These are phyloP conservation scores for Brachylomia viminalis DNA, from an alignment of 2,888 invertebrate genomes.

Conservation along the genomic window DNA sequence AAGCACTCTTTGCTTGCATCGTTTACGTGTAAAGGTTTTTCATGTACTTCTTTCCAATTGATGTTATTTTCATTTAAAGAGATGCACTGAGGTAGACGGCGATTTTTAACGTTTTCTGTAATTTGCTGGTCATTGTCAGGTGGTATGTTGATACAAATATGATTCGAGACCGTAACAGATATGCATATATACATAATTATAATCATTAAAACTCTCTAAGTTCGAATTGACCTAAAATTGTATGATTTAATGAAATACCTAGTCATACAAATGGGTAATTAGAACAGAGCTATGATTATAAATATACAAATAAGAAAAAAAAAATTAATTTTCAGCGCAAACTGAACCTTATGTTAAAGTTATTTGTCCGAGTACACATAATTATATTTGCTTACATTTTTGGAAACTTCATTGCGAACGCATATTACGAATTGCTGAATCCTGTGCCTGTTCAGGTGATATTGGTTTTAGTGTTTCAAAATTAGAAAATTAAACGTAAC, in stretches of 20 bases:
- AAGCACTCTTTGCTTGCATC: background rate
- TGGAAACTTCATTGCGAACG: too few relatives aligned
- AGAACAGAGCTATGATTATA: background rate
- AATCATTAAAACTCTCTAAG: background rate
- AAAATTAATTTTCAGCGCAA: background rate
- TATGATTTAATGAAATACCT: background rate
- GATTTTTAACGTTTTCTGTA: background rate
- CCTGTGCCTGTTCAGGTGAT: too few relatives aligned
- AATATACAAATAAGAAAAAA: background rate
- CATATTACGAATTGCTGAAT: too few relatives aligned
- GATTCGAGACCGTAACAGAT: background rate
- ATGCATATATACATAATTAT: background rate
- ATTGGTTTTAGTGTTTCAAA: too few relatives aligned
- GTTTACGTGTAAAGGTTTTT: background rate
- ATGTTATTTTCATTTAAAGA: background rate
- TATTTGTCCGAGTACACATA: background rate
- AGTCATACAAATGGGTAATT: background rate
- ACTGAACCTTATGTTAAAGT: background rate
- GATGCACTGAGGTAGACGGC: background rate
- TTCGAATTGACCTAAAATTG: background rate
- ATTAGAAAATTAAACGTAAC: too few relatives aligned
- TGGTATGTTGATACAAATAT: background rate
- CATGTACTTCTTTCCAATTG: background rate
- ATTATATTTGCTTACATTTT: too few relatives aligned
- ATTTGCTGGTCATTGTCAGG: background rate